Base-by-base conservation (phyloP, 2,797 vertebrate genomes). In the Etheostoma nigrum region DNA sequence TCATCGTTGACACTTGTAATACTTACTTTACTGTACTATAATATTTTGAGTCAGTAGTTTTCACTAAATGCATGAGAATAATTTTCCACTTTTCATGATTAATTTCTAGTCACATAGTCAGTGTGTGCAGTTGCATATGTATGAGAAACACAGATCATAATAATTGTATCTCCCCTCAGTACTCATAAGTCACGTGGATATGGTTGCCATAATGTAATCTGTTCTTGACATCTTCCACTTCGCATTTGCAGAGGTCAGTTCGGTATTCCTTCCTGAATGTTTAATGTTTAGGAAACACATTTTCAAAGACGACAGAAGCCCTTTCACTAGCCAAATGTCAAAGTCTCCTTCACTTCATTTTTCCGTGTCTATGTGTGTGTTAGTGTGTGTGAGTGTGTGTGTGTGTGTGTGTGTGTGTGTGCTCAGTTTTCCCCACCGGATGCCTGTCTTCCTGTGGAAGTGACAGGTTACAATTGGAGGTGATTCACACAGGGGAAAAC, bases 321-420 rank as follows among this genome's bases (percentile, higher is more conserved):
- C 67, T 79, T 78, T 81, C 76, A 55, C 77, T 48, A 55, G 67
- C 73, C 81, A 92, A 89, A 92, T 92, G 87, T 87, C 89, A 92
- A 68, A 81, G 79, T 83, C 85, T 90, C 72, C 67, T 87, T 83
- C 73, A 73, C 74, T 90, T 76, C 23, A 77, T 84, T 84, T 85
- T 61, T 69, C 57, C 78, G 68, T 81, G 67, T 64, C 71, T 63
- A 27, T 67, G 52, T 51, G 70, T 74, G 49, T 73, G 45, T 68
- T 59, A 48, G 49, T 75, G 79, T 66, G 53, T 62, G 52, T 76
- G 62, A 67, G 77, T 60, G 68, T 36, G 62, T 66, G 44, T 72
- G 60, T 65, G 49, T 67, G 62, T 65, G 49, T 72, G 72, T 68
- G 45, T 64, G 81, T 76, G 71, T 61, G 79, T 30, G 52, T 36